phyloP scores from a whole-genome alignment of 2,888 invertebrate genomes.

The Muschampia plurimacula region DNA sequence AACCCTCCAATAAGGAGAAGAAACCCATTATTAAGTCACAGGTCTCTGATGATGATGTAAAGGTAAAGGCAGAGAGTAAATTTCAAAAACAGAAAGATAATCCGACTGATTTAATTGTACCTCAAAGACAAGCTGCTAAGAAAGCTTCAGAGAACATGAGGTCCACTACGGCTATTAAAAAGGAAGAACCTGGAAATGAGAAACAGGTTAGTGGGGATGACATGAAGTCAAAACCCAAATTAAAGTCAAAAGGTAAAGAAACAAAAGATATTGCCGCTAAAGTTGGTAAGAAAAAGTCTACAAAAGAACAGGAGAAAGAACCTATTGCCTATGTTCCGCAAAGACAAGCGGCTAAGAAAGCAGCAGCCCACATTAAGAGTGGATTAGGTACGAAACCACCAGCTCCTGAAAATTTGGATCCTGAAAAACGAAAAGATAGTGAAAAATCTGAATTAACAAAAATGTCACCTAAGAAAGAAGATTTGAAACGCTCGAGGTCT shows the following conservation, averaged over 20 bases:
- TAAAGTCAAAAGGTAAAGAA: conserved; percentile 79
- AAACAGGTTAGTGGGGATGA: conserved; percentile 69
- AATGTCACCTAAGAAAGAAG: conserved; percentile 78
- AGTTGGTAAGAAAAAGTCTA: conserved; percentile 75
- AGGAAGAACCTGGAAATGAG: conserved; percentile 68
- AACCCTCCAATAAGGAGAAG: conserved; percentile 79
- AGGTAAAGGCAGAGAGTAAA: conserved; percentile 81
- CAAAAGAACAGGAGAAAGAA: conserved; percentile 88
- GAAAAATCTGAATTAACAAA: conserved; percentile 66
- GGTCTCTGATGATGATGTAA: conserved; percentile 77
- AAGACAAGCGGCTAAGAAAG: conserved; percentile 95
- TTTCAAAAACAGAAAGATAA: conserved; percentile 81
- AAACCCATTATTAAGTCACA: conserved; percentile 58
- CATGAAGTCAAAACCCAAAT: conserved; percentile 68
- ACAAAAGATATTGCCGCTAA: conserved; percentile 72
- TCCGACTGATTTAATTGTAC: conserved; percentile 94
- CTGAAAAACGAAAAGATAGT: conserved; percentile 71
- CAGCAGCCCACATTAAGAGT: conserved; percentile 95
- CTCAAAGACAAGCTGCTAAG: conserved; percentile 95
- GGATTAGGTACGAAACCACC: conserved; percentile 87
- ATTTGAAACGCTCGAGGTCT: conserved; percentile 43
- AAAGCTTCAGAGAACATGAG: conserved; percentile 96
- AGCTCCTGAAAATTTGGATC: conserved; percentile 63
- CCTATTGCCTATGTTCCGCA: conserved; percentile 94
- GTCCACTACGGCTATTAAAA: conserved; percentile 85